A percentile compares a stretch with the other conserved stretches of the same genome.
phyloP scores from a whole-genome alignment of 1,140 invertebrate genomes.

The Apocrypta bakeri region DNA sequence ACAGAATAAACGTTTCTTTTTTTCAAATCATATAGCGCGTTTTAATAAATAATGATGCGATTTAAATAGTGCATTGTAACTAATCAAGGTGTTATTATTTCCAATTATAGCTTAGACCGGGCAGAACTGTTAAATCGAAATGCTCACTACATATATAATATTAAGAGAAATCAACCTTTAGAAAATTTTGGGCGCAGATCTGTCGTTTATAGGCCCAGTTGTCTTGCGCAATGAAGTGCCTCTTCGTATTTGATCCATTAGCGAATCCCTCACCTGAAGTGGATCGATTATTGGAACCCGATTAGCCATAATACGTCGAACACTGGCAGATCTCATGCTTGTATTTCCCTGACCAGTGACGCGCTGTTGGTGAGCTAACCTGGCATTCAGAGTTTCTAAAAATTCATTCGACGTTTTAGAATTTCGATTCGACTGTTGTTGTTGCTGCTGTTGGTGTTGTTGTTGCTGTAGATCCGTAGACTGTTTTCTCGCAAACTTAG shows the following conservation, averaged over 20 bases:
- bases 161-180: slow-evolving; percentile 62
- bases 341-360: not conserved
- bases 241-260: slow-evolving; percentile 93
- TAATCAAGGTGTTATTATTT: slow-evolving; percentile 25
- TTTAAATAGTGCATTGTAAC: not conserved
- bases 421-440: slow-evolving; percentile 46
- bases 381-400: slow-evolving; percentile 85
- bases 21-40: not conserved
- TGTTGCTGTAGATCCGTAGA: slow-evolving; percentile 59
- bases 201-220: slow-evolving; percentile 77
- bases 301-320: slow-evolving; percentile 79
- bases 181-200: slow-evolving; percentile 82
- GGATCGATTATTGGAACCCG: slow-evolving; percentile 75
- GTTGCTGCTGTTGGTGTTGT: slow-evolving; percentile 6
- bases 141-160: not conserved
- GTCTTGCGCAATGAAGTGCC: slow-evolving; percentile 86
- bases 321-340: slow-evolving; percentile 76
- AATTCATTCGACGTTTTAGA: slow-evolving; percentile 77
- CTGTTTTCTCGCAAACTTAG: slow-evolving; percentile 63
- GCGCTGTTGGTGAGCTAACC: slow-evolving; percentile 74
- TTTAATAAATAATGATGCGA: not conserved
- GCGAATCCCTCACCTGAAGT: slow-evolving; percentile 76
- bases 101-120: not conserved
- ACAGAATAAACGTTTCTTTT: not conserved
- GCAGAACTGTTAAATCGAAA: not conserved